Percentiles rank a stretch among this genome's conserved stretches.
These are phyloP conservation scores for Leptinotarsa tumamoca DNA, from an alignment of 2,888 invertebrate species.

Conservation along the genomic window DNA sequence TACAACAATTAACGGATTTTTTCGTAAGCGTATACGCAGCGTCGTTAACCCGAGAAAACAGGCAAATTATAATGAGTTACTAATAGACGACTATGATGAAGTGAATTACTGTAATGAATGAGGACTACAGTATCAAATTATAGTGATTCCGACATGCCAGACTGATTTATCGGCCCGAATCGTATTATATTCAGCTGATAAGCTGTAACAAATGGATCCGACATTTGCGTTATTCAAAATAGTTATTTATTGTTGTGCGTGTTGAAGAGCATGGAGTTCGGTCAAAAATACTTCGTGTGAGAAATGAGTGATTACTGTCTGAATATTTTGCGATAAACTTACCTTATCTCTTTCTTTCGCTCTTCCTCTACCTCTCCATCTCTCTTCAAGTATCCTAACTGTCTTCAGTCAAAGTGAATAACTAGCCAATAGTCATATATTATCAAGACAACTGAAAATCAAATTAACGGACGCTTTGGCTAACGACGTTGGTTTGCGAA, in stretches of 20 bases:
- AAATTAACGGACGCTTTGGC: no score
- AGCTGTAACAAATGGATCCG: slow-evolving; percentile 40
- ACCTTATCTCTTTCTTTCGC: no score
- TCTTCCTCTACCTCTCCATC: no score
- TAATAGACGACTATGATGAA: slow-evolving; percentile 34
- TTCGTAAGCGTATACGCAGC: slow-evolving; percentile 8
- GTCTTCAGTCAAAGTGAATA: no score
- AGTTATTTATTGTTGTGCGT: slow-evolving; percentile 23
- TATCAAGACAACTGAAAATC: no score
- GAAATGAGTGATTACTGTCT: background rate
- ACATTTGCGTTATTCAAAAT: slow-evolving; percentile 14
- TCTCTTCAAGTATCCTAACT: no score
- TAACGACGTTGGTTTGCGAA: no score
- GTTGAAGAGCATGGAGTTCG: slow-evolving; percentile 13
- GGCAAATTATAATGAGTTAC: slow-evolving; percentile 30
- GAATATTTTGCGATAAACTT: no score
- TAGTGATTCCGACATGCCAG: slow-evolving; percentile 42
- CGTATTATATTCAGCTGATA: slow-evolving; percentile 40
- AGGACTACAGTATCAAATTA: slow-evolving; percentile 46
- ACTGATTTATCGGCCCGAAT: slow-evolving; percentile 40
- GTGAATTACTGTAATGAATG: slow-evolving; percentile 49
- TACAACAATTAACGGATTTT: slow-evolving; percentile 11
- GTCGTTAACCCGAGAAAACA: slow-evolving; percentile 21
- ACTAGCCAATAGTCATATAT: no score
- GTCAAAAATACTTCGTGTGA: background rate